Evolutionary conservation across 2,113 vertebrate genomes (phyloP).

Genomic region (Synodontis membranacea): DNA sequence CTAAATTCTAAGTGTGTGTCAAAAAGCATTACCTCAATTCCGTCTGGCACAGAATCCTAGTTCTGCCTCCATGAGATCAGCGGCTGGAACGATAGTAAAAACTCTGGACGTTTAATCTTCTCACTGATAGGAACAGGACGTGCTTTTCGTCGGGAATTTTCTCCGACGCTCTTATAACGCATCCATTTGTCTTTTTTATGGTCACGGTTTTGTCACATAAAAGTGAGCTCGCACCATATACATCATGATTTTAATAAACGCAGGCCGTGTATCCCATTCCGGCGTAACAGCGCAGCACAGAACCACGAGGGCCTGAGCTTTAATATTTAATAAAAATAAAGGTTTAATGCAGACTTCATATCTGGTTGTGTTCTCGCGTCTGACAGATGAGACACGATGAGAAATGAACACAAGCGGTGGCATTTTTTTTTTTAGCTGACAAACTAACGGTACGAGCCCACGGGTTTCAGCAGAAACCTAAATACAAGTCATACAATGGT

Average conservation of each 20-base stretch:
- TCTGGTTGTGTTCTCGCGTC: neutral
- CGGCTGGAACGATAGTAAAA: neutral
- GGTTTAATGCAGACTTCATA: neutral
- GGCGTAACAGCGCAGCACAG: neutral
- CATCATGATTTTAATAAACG: neutral
- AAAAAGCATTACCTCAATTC: neutral
- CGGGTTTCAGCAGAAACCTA: neutral
- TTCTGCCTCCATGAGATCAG: neutral
- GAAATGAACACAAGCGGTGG: neutral
- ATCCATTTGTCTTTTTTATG: neutral
- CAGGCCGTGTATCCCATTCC: neutral
- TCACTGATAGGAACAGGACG: neutral
- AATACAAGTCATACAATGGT: neutral
- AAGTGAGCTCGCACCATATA: neutral
- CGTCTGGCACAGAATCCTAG: slow-evolving; percentile 1
- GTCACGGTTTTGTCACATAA: neutral
- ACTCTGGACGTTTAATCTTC: neutral
- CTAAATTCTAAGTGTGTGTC: neutral
- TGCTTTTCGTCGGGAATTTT: neutral
- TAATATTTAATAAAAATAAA: slow-evolving; percentile 17
- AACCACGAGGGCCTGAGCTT: neutral
- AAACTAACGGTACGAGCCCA: neutral
- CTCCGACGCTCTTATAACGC: no score
- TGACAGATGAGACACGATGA: neutral
- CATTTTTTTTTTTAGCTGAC: neutral